Evolutionary conservation across 2,888 invertebrate genomes (phyloP), one percentile per base, ranked within the genome.

Genomic region (Catocala nupta): DNA sequence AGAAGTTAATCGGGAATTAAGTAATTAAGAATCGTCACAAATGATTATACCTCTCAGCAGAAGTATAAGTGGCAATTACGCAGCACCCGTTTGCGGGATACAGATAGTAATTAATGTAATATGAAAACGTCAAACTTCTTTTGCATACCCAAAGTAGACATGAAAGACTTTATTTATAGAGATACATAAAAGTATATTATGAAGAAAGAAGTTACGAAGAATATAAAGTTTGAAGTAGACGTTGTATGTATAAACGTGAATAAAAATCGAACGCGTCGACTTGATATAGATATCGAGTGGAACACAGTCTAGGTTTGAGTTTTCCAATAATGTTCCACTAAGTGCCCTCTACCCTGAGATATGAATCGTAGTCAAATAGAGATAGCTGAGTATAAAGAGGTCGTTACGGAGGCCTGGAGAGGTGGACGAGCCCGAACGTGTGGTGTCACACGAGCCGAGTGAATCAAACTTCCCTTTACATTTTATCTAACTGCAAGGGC

Each of bases 401-500:
- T 91, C 92, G 90, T 92, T 92, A 91, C 81, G 80, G 77, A 81
- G 85, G 86, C 77, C 77, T 75, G 77, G 71, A 74, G 73, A 75
- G 75, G 70, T 75, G 77, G 77, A 72, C 68, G 78, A 64, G 65
- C 71, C 64, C 70, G 81, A 84, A 88, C 90, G 89, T 89, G 87
- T 81, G 85, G 83, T 87, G 90, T 87, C 90, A 88, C 85, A 84
- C 84, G 86, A 92, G 66, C 51, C 65, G 72, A 77, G 89, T 93
- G 91, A 93, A 92, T 93, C 91, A 90, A 92, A 93, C 88, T 89
- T 90, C 90, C 90, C 89, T 90, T 90, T 86, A 90, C 88, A 90
- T 92, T 93, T 91, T 92, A 92, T 92, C 89, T 91, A 86, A 93
- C 89, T 91, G 91, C 88, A 86, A 91, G 92, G 93, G 92, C 85